phyloP scores from a whole-genome alignment of 2,888 invertebrate genomes.

The Antitype chi region DNA sequence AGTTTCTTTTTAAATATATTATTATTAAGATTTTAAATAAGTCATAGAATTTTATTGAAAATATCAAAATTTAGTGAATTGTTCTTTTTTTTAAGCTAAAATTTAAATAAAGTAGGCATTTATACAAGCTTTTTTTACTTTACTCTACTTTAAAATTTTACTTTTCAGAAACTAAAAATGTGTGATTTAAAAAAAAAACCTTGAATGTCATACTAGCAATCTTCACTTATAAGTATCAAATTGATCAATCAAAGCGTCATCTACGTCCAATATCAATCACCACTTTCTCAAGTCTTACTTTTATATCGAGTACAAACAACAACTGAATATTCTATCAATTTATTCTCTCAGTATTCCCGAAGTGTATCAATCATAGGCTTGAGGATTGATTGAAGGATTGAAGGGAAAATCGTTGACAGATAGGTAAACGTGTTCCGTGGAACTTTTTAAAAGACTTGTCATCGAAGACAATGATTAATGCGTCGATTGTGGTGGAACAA shows the following conservation, averaged over 20 bases:
- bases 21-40: too few species aligned
- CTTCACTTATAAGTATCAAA: not conserved
- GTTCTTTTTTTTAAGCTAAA: not conserved
- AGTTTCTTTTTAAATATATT: too few species aligned
- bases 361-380: conserved; percentile 74
- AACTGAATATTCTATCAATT: conserved; percentile 65
- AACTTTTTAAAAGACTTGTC: conserved; percentile 76
- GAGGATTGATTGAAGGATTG: conserved; percentile 75
- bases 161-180: not conserved
- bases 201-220: not conserved
- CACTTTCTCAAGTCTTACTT: conserved; percentile 43
- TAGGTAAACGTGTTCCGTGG: conserved; percentile 65
- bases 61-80: too few species aligned
- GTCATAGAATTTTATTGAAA: too few species aligned
- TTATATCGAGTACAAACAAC: conserved; percentile 57
- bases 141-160: too few species aligned
- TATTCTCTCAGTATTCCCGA: conserved; percentile 54
- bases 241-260: conserved; percentile 27
- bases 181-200: not conserved
- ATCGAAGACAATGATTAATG: conserved; percentile 76
- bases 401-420: conserved; percentile 74
- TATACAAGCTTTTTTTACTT: not conserved
- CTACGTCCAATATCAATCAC: conserved; percentile 47
- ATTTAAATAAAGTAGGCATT: not conserved
- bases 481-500: conserved; percentile 67